Evolutionary conservation across 2,113 vertebrate species (phyloP), one percentile per base, ranked within the genome.

Genomic region (Oophaga pumilio): DNA sequence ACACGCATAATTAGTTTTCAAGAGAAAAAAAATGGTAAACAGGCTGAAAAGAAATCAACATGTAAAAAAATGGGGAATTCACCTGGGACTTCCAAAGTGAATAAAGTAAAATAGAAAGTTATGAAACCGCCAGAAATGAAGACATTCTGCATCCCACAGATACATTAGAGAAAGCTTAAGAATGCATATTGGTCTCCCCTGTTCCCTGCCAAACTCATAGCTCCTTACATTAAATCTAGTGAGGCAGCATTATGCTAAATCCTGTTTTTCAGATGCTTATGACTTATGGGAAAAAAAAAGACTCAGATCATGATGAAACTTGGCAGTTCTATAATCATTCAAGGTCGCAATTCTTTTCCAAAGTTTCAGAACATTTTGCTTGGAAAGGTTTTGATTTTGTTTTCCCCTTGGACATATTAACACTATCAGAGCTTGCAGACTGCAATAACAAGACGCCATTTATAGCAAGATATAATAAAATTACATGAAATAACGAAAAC

Each of bases 241-340:
- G 71, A 88, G 87, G 81, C 87, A 84, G 87, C 81, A 88, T 88
- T 88, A 88, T 88, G 87, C 66, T 76, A 88, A 88, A 88, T 88
- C 87, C 87, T 84, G 87, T 84, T 88, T 88, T 88, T 83, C 87
- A 76, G 81, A 73, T 83, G 87, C 87, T 88, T 84, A 88, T 83
- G 73, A 88, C 80, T 88, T 88, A 84, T 84, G 81, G 81, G 73
- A 84, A 88, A 49, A 87, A 68, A 77, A 87, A 68, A 77, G 87
- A 68, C 87, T 87, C 85, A 68, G 71, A 88, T 88, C 87, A 83
- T 84, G 59, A 88, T 88, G 81, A 88, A 83, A 88, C 73, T 88
- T 88, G 87, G 87, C 87, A 88, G 87, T 81, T 84, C 80, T 83
- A 77, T 66, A 88, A 88, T 77, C 87, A 77, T 84, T 77, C 81